Evolutionary conservation across 2,888 invertebrate genomes (phyloP).

Genomic region (Drosophila birchii): DNA sequence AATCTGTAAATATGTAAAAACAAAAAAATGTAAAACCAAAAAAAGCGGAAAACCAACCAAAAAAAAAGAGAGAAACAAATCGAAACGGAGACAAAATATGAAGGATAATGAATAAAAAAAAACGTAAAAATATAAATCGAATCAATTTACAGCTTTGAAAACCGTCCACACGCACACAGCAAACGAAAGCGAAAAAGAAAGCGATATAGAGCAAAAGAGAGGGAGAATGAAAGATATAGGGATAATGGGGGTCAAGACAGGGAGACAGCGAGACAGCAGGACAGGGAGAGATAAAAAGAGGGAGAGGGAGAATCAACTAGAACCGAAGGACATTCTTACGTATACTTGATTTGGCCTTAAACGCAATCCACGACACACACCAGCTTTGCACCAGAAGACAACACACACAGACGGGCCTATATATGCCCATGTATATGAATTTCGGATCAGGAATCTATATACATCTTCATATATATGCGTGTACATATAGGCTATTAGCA

Average conservation of each 20-base stretch:
- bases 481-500: slow-evolving; percentile 22
- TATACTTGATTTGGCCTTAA: slow-evolving; percentile 74
- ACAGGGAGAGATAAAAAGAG: slow-evolving; percentile 1
- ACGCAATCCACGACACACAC: slow-evolving; percentile 36
- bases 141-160: slow-evolving; percentile 79
- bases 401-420: slow-evolving; percentile 10
- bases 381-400: slow-evolving; percentile 33
- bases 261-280: neutral
- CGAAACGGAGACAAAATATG: slow-evolving; percentile 28
- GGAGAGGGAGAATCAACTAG: slow-evolving; percentile 29
- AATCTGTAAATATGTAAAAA: slow-evolving; percentile 48
- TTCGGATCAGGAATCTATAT: neutral
- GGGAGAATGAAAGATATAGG: slow-evolving; percentile 33
- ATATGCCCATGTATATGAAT: neutral
- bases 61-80: slow-evolving; percentile 41
- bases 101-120: slow-evolving; percentile 32
- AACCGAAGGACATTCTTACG: slow-evolving; percentile 50
- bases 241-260: neutral
- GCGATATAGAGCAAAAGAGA: slow-evolving; percentile 22
- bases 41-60: slow-evolving; percentile 53
- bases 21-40: slow-evolving; percentile 55
- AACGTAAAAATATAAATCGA: slow-evolving; percentile 62
- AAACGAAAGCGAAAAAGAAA: slow-evolving; percentile 52
- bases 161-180: slow-evolving; percentile 80
- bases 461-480: slow-evolving; percentile 14